Evolutionary conservation across 2,113 vertebrate genomes (phyloP).

Genomic region (Anguilla japonica): DNA sequence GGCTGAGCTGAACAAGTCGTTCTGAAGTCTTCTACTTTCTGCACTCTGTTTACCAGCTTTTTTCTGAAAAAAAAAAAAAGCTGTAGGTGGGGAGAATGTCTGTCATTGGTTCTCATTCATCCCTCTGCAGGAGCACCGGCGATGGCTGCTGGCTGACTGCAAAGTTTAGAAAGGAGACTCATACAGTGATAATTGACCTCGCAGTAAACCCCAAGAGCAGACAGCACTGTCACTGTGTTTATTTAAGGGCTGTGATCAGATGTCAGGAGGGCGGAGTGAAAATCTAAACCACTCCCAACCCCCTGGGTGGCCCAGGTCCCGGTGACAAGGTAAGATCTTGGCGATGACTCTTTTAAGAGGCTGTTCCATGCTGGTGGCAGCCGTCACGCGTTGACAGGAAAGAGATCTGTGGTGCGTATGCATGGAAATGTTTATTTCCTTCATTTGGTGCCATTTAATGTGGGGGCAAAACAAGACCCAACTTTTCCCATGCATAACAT

Average conservation of each 20-base stretch:
- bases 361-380: neutral
- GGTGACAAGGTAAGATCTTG: neutral
- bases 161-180: neutral
- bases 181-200: neutral
- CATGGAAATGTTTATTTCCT: neutral
- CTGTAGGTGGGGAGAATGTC: neutral
- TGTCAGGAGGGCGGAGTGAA: constrained; percentile 2
- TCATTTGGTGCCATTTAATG: neutral
- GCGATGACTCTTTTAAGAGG: constrained; percentile 3
- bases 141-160: neutral
- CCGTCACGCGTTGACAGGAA: neutral
- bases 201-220: neutral
- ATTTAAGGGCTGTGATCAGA: constrained; percentile 2
- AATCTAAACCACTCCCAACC: neutral
- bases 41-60: neutral
- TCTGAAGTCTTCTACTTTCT: neutral
- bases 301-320: neutral
- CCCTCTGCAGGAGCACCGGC: neutral
- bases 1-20: neutral
- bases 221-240: neutral
- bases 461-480: neutral
- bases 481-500: neutral
- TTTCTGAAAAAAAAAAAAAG: neutral
- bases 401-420: neutral
- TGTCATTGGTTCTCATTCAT: neutral